Evolutionary conservation across 2,113 vertebrate species (phyloP).

Genomic region (Crotophaga sulcirostris): DNA sequence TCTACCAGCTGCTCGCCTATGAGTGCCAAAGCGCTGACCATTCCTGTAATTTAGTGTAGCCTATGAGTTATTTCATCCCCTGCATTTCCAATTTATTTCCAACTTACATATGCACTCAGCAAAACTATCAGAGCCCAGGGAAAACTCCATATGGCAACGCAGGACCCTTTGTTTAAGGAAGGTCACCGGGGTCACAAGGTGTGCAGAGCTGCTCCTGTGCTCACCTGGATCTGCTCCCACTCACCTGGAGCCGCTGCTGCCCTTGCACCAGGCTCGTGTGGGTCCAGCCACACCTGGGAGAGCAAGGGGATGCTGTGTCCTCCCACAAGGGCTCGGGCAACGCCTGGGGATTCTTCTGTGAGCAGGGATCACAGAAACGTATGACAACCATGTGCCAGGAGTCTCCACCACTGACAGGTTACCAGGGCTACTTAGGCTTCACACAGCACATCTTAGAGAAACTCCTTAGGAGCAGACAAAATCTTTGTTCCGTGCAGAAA

Average conservation of each 20-base stretch:
- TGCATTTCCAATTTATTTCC: background rate
- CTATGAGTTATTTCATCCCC: background rate
- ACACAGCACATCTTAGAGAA: rapidly evolving
- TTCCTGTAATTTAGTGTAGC: background rate
- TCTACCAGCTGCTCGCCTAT: background rate
- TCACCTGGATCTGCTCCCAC: rapidly evolving
- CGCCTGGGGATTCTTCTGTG: background rate
- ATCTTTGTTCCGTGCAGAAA: background rate
- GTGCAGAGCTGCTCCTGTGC: background rate
- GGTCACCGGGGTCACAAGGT: rapidly evolving
- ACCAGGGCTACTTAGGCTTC: background rate
- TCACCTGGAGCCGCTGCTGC: no score
- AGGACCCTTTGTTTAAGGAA: background rate
- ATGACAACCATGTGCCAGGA: rapidly evolving
- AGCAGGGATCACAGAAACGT: background rate
- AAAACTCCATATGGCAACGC: background rate
- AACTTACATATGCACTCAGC: background rate
- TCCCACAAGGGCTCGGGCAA: background rate
- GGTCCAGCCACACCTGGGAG: background rate
- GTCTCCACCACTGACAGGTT: rapidly evolving
- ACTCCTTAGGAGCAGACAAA: background rate
- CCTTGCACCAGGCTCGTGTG: rapidly evolving
- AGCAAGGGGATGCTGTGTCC: no score
- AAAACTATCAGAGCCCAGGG: background rate
- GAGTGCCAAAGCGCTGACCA: background rate